Evolutionary conservation across 2,888 invertebrate species (phyloP).

Genomic region (Margaritifera margaritifera): DNA sequence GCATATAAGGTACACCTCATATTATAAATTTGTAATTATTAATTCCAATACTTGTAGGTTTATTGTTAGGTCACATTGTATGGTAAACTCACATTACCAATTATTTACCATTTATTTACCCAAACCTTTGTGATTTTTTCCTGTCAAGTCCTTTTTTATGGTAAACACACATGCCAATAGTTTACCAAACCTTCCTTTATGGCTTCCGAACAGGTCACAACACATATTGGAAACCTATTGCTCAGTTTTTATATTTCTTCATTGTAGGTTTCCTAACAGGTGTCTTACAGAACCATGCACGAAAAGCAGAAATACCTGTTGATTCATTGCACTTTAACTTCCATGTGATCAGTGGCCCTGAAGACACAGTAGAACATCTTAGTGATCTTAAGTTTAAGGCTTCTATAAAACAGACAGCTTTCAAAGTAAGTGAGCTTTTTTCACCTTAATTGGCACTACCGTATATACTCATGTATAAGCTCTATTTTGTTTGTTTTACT

Average conservation of each 20-base stretch:
- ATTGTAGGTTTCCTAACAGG: slow-evolving; percentile 71
- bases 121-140: no score
- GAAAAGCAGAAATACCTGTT: slow-evolving; percentile 69
- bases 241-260: background rate
- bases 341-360: slow-evolving; percentile 40
- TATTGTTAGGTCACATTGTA: no score
- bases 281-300: slow-evolving; percentile 71
- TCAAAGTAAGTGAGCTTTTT: slow-evolving; percentile 48
- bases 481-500: no score
- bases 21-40: no score
- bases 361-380: slow-evolving; percentile 47
- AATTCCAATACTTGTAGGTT: no score
- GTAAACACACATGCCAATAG: no score
- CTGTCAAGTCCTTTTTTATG: no score
- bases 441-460: background rate
- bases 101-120: no score
- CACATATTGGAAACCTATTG: background rate
- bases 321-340: slow-evolving; percentile 69
- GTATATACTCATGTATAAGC: background rate
- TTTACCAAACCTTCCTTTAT: no score
- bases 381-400: slow-evolving; percentile 51
- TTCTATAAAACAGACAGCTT: slow-evolving; percentile 52
- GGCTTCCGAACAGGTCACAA: no score
- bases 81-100: no score
- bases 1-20: no score